Evolutionary conservation across 2,888 invertebrate species (phyloP).

Genomic region (Choristoneura rosaceana): DNA sequence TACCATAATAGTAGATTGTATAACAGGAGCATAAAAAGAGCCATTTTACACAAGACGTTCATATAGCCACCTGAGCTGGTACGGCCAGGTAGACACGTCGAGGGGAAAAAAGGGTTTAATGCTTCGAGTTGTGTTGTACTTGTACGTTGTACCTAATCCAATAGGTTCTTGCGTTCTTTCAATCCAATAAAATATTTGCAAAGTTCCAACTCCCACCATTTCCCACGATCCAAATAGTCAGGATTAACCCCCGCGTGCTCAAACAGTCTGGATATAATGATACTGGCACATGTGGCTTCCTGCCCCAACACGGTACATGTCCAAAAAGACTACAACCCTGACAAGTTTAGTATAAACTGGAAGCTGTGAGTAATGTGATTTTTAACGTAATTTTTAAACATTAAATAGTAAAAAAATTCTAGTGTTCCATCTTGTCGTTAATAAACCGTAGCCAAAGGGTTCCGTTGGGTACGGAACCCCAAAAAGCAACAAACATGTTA

Average conservation of each 20-base stretch:
- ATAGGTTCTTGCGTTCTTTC: too few species aligned
- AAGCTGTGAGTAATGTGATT: slow-evolving; percentile 7
- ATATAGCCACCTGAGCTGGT: too few species aligned
- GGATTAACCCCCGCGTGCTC: slow-evolving; percentile 30
- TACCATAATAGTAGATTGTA: too few species aligned
- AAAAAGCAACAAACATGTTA: too few species aligned
- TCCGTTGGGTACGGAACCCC: too few species aligned
- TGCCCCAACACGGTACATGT: slow-evolving; percentile 21
- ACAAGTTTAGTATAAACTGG: slow-evolving; percentile 29
- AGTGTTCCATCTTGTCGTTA: background rate
- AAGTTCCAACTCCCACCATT: slow-evolving; percentile 15
- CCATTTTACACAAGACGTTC: too few species aligned
- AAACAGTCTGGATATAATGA: slow-evolving; percentile 36
- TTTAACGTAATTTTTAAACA: background rate
- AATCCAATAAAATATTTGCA: slow-evolving; percentile 10
- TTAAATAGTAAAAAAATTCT: background rate
- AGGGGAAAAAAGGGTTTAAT: too few species aligned
- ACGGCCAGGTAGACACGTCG: too few species aligned
- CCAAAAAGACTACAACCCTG: slow-evolving; percentile 28
- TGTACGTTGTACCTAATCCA: too few species aligned
- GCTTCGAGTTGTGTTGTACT: too few species aligned
- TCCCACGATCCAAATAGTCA: slow-evolving; percentile 32
- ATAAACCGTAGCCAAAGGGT: too few species aligned
- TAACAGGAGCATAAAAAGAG: too few species aligned
- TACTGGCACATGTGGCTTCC: slow-evolving; percentile 39